phyloP scores from a whole-genome alignment of 2,113 vertebrate genomes.

The Phylloscopus trochilus region DNA sequence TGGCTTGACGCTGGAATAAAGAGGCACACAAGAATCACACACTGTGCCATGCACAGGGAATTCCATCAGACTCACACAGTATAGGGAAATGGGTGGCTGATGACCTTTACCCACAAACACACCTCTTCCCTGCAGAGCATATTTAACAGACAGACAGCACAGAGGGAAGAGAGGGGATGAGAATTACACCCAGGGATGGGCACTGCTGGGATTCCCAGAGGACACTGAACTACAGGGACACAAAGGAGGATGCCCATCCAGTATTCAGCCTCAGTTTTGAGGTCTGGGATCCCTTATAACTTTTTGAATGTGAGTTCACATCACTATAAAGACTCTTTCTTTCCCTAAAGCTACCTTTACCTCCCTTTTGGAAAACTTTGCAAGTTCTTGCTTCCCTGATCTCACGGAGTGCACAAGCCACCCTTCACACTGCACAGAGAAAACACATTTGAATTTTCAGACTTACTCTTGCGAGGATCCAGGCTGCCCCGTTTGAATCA shows the following conservation, averaged over 20 bases:
- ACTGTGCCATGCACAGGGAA: neutral
- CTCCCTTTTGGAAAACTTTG: neutral
- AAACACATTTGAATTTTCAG: neutral
- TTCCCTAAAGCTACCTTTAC: neutral
- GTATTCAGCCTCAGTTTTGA: neutral
- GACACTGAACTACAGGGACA: neutral
- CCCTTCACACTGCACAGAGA: neutral
- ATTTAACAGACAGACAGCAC: neutral
- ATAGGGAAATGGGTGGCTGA: neutral
- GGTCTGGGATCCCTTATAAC: neutral
- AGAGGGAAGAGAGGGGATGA: neutral
- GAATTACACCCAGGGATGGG: neutral
- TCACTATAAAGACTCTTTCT: neutral
- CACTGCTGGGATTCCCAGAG: neutral
- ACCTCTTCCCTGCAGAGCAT: neutral
- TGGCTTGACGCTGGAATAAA: constrained; percentile 89
- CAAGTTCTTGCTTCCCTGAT: neutral
- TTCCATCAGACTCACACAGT: neutral
- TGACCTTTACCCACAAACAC: neutral
- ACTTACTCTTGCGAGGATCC: constrained; percentile 99
- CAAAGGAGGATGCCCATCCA: neutral
- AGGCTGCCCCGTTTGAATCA: constrained; percentile 95
- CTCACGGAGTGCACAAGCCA: neutral
- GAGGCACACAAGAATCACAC: neutral
- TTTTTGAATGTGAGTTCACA: neutral